A percentile compares a stretch with the other conserved stretches of the same genome.
These are phyloP conservation scores for Pardalotus punctatus DNA, from an alignment of 2,113 vertebrate genomes.

Conservation along the genomic window DNA sequence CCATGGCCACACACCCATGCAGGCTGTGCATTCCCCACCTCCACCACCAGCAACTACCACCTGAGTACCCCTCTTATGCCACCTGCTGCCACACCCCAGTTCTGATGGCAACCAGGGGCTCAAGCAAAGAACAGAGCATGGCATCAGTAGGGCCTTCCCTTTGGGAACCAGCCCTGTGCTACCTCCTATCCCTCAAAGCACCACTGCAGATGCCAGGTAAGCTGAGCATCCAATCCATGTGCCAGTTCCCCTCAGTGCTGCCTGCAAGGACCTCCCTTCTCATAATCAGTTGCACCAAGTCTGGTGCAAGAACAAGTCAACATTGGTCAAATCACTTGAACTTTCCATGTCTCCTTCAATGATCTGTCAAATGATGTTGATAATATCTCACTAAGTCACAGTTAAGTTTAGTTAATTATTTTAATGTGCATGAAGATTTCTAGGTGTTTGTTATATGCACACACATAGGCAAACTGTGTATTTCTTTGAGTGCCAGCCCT, in stretches of 20 bases:
- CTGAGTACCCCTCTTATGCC: not conserved
- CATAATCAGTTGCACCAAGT: fast-evolving
- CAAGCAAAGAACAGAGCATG: not conserved
- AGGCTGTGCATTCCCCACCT: not conserved
- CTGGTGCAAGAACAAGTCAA: not conserved
- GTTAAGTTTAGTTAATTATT: not conserved
- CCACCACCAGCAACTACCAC: not conserved
- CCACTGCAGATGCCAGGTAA: not conserved
- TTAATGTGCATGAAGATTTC: not conserved
- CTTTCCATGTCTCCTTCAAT: not conserved
- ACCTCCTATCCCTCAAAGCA: not conserved
- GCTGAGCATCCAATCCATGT: not conserved
- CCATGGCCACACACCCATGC: fast-evolving
- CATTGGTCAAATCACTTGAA: not conserved
- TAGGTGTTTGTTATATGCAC: not conserved
- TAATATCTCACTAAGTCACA: not conserved
- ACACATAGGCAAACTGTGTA: not conserved
- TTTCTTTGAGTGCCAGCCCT: not conserved
- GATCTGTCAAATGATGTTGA: not conserved
- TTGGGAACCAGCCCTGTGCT: not conserved
- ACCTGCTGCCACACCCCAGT: not conserved
- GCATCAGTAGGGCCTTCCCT: not conserved
- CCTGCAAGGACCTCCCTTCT: not conserved
- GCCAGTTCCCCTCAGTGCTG: not conserved
- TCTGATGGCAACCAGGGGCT: not conserved